Evolutionary conservation across 1,140 invertebrate genomes (phyloP), one percentile per base, ranked within the genome.

Genomic region (Triops longicaudatus): DNA sequence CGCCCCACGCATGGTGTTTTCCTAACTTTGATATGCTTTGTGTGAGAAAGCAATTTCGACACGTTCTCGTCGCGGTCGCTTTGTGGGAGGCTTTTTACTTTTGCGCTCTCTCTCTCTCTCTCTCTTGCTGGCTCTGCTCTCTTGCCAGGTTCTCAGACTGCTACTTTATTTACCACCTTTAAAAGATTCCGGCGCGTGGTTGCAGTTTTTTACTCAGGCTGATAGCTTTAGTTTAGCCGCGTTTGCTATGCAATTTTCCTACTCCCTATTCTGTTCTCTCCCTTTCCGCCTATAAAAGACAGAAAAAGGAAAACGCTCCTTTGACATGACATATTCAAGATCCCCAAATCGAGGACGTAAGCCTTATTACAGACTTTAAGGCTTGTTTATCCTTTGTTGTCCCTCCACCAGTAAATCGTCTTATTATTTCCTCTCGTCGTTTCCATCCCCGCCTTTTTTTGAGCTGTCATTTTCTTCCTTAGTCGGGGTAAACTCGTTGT

Each of bases 301-400:
- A 63, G 10, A 63, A 17, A 63, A n/a, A 63, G 50, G 22, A 63
- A 22, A 63, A 22, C 50, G 3, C 50, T 63, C 10, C 17, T 63
- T 63, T 63, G 50, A 63, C 50, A 63, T 63, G 50, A 63, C 50
- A 63, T 37, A 37, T 63, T 63, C 50, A 63, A 63, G 50, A n/a
- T 63, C 22, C 22, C 14, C 14, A 63, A 63, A 63, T 14, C 14
- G 50, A 22, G 50, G 22, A 63, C 50, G 50, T 14, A 63, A 22
- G 50, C 50, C 17, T 22, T 63, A 22, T 63, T 37, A 37, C 31
- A 7, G 50, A 17, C 22, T 63, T 63, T 17, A 63, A 22, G n/a
- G 22, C 50, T 63, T 63, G 50, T 63, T 63, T 63, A 63, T 63
- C 22, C 50, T 6, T 63, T 63, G 50, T 63, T 22, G n/a, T 63